Evolutionary conservation across 2,888 invertebrate genomes (phyloP).

Genomic region (Tipula lateralis): DNA sequence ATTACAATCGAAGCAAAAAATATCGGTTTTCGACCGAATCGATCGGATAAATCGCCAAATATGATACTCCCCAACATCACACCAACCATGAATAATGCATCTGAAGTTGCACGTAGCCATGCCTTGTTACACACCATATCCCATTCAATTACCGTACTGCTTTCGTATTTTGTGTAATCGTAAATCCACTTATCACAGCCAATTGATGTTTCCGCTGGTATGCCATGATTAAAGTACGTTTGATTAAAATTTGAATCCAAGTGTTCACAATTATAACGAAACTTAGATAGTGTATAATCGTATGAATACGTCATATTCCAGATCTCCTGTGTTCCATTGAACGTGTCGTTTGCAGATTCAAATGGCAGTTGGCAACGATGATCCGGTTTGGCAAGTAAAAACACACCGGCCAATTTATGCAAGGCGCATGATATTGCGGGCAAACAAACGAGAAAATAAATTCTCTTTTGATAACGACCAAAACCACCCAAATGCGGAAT

Average conservation of each 20-base stretch:
- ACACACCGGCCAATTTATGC: slow-evolving; percentile 67
- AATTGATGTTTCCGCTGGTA: slow-evolving; percentile 40
- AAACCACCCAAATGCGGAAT: slow-evolving; percentile 64
- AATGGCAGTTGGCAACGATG: slow-evolving; percentile 59
- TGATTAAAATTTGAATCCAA: slow-evolving; percentile 49
- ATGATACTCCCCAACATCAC: slow-evolving; percentile 67
- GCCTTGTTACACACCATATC: slow-evolving; percentile 61
- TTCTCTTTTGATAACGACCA: slow-evolving; percentile 63
- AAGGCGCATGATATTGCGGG: slow-evolving; percentile 69
- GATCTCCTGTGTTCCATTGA: slow-evolving; percentile 48
- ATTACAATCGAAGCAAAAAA: slow-evolving; percentile 67
- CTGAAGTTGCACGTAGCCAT: slow-evolving; percentile 60
- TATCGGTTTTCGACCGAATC: slow-evolving; percentile 64
- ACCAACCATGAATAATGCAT: slow-evolving; percentile 66
- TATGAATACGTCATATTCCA: slow-evolving; percentile 54
- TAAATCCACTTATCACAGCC: slow-evolving; percentile 57
- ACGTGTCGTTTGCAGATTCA: slow-evolving; percentile 53
- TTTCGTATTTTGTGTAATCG: slow-evolving; percentile 56
- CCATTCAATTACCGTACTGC: slow-evolving; percentile 65
- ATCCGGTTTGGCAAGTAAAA: slow-evolving; percentile 61
- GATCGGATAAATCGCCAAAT: slow-evolving; percentile 68
- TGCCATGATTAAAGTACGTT: slow-evolving; percentile 42
- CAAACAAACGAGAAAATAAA: slow-evolving; percentile 63
- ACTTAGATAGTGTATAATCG: slow-evolving; percentile 47
- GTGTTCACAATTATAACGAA: slow-evolving; percentile 39